Percentiles rank a stretch among this genome's conserved stretches.
These are phyloP conservation scores for Rhagoletis zephyria DNA, from an alignment of 1,140 invertebrate genomes.

Conservation along the genomic window DNA sequence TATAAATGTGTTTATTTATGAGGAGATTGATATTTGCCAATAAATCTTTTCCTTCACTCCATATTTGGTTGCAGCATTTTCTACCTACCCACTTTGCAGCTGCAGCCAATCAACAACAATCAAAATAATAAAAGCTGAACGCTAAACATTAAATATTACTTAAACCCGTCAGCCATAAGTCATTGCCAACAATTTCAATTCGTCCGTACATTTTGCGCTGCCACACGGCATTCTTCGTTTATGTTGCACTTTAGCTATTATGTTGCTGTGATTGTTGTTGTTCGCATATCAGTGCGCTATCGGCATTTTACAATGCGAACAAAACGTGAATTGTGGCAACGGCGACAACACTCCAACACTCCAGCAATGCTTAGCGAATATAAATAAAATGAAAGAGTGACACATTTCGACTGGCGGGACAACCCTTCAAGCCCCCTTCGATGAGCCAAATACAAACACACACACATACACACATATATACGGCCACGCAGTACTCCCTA, in stretches of 20 bases:
- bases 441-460: not conserved
- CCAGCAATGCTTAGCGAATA: not conserved
- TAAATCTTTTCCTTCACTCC: not conserved
- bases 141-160: not conserved
- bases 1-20: too few relatives aligned
- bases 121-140: not conserved
- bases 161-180: not conserved
- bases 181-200: constrained; percentile 48
- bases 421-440: not conserved
- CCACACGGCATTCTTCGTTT: not conserved
- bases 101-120: not conserved
- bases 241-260: not conserved
- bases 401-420: constrained; percentile 7
- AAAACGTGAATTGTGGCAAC: constrained; percentile 49
- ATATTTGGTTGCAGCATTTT: not conserved
- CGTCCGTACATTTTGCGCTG: constrained; percentile 1
- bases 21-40: not conserved
- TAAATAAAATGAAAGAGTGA: constrained; percentile 1
- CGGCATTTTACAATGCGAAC: constrained; percentile 39
- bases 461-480: not conserved
- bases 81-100: not conserved
- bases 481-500: not conserved
- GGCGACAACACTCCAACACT: not conserved
- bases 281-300: constrained; percentile 37
- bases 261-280: constrained; percentile 30